Conservation (phyloP, 2,113 vertebrate genomes). For the Porphyrio hochstetteri region DNA sequence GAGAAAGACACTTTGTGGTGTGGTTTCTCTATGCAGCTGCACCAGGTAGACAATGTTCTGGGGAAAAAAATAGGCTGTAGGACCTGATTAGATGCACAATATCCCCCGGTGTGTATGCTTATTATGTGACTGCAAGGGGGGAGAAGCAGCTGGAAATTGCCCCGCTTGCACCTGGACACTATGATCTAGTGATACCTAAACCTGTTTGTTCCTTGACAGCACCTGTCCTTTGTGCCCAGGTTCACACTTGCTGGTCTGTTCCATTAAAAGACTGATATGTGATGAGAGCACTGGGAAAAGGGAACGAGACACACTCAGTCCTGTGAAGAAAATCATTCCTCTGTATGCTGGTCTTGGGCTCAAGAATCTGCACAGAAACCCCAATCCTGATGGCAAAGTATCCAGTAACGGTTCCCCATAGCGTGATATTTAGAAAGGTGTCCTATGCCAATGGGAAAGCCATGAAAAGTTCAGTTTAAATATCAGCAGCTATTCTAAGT, state of each 20-base stretch:
- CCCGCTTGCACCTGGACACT: not conserved
- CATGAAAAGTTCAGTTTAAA: not conserved
- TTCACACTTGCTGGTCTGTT: not conserved
- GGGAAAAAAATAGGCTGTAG: not conserved
- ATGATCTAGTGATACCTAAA: not conserved
- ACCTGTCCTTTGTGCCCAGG: not conserved
- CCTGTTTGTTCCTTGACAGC: not conserved
- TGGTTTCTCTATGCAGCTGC: not conserved
- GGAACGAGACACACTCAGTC: not conserved
- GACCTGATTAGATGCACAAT: not conserved
- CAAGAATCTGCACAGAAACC: not conserved
- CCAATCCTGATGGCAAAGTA: not conserved
- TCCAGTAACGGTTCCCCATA: not conserved
- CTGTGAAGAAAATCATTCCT: not conserved
- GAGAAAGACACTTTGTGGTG: not conserved
- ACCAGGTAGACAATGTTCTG: not conserved
- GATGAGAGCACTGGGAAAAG: not conserved
- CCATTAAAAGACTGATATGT: not conserved
- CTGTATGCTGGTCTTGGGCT: not conserved
- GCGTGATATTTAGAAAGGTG: not conserved
- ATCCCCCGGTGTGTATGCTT: not conserved
- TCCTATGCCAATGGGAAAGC: not conserved
- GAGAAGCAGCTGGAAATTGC: not conserved
- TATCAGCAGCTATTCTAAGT: constrained; percentile 1
- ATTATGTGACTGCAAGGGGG: fast-evolving